Evolutionary conservation across 2,797 vertebrate genomes (phyloP).

Genomic region (Odontamblyopus rebecca): DNA sequence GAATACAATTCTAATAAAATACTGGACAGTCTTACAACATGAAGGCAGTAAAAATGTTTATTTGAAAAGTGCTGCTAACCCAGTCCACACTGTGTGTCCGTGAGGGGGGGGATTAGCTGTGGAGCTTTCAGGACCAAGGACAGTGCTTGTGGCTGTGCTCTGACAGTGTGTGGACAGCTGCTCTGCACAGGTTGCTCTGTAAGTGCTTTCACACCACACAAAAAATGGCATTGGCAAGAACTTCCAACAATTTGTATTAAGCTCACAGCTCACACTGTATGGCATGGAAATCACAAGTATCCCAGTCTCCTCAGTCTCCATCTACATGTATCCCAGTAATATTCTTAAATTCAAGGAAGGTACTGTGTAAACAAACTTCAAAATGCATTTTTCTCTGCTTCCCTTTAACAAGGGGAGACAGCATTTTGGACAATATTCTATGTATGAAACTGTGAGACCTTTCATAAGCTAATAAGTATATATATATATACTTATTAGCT

Average conservation of each 20-base stretch:
- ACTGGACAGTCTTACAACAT: slow-evolving; percentile 22
- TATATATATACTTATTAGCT: too few species aligned
- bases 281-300: slow-evolving; percentile 7
- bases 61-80: slow-evolving; percentile 34
- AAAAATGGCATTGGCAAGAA: slow-evolving; percentile 4
- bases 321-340: neutral
- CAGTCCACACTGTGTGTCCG: slow-evolving; percentile 28
- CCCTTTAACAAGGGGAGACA: neutral
- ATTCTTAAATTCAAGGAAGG: neutral
- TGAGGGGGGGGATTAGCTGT: slow-evolving; percentile 8
- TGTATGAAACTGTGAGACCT: neutral
- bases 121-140: slow-evolving; percentile 54
- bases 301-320: neutral
- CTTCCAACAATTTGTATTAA: slow-evolving; percentile 7
- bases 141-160: slow-evolving; percentile 29
- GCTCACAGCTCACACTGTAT: slow-evolving; percentile 3
- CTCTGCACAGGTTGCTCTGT: slow-evolving; percentile 23
- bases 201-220: slow-evolving; percentile 21
- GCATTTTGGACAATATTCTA: neutral
- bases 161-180: slow-evolving; percentile 24
- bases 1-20: slow-evolving; percentile 39
- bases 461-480: neutral
- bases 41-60: slow-evolving; percentile 35
- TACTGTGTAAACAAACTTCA: neutral
- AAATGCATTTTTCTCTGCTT: neutral